Base-by-base conservation (phyloP, 2,113 vertebrate species). In the Labrus mixtus region DNA sequence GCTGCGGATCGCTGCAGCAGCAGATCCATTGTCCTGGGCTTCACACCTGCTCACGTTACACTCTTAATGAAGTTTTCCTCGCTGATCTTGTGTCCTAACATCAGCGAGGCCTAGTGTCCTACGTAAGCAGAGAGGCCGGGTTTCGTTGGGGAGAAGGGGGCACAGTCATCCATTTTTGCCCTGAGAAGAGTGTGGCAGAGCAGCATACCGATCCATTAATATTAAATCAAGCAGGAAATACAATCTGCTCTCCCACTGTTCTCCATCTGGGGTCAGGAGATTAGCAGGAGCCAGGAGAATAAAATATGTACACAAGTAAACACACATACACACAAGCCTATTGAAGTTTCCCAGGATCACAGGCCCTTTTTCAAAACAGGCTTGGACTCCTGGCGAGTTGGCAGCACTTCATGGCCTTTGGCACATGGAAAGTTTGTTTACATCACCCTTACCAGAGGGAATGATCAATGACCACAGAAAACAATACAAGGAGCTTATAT, bases 181-280 rank as follows among this genome's bases (percentile, higher is more conserved):
- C 37, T 59, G 73, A 25, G 20, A 58, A 79, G 53, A 75, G 55
- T 68, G 66, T 76, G 63, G 72, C 61, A 62, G 68, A 65, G 69
- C 66, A 74, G 73, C 77, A 85, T 57, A 73, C 56, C 3, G 19
- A 87, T 92, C 87, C 87, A 92, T 90, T 72, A 87, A 87, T 90
- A 93, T 91, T 80, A 74, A 90, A 92, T 92, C 83, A 89, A 79
- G 78, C 60, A 73, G 79, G 90, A 91, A 92, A 93, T 69, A 80
- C 66, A 86, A 89, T 70, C 86, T 67, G 78, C 79, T 68, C 74
- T 33, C 69, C 46, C 73, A 79, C 77, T 77, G 76, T 78, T 83
- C 69, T 83, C 85, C 84, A 81, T 83, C 59, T 69, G 67, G 85
- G 70, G 56, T 79, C 68, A 58, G 76, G 65, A 85, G 79, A 89